Conservation (phyloP, 2,797 vertebrate genomes). For the Stomatorhinus walkeri region DNA sequence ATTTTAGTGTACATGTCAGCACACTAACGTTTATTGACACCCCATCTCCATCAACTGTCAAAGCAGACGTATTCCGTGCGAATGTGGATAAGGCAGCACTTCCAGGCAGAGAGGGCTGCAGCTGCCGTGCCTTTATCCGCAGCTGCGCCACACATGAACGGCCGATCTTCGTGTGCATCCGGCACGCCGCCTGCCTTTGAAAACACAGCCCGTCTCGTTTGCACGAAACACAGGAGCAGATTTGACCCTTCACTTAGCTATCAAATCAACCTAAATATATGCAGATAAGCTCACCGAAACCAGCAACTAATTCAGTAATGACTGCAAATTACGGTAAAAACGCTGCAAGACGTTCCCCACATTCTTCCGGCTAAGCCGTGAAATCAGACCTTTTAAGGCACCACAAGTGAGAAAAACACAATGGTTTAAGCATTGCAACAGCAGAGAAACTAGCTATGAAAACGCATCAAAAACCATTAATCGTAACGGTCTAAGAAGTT, state of each 20-base stretch:
- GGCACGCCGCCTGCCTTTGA: neutral
- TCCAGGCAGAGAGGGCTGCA: slow-evolving; percentile 2
- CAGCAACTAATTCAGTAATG: neutral
- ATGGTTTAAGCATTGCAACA: slow-evolving; percentile 3
- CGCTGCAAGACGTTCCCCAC: neutral
- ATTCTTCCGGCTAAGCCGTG: neutral
- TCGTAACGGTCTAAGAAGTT: neutral
- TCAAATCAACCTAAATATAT: neutral
- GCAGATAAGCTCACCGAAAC: neutral
- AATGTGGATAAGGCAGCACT: neutral
- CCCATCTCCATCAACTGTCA: neutral
- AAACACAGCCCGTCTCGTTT: neutral
- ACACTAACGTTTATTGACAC: neutral
- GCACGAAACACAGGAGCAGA: neutral
- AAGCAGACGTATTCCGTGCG: neutral
- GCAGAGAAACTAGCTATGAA: slow-evolving; percentile 26
- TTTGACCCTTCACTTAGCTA: neutral
- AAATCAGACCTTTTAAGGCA: neutral
- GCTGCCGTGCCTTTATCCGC: slow-evolving; percentile 40
- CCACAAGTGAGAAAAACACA: slow-evolving; percentile 17
- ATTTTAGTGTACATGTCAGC: neutral
- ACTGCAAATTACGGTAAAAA: slow-evolving; percentile 17
- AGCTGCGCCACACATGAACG: slow-evolving; percentile 37
- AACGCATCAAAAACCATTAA: slow-evolving; percentile 20
- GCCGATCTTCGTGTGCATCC: slow-evolving; percentile 18